Conservation (phyloP, 2,113 vertebrate genomes). For the Cyanoliseus patagonus region DNA sequence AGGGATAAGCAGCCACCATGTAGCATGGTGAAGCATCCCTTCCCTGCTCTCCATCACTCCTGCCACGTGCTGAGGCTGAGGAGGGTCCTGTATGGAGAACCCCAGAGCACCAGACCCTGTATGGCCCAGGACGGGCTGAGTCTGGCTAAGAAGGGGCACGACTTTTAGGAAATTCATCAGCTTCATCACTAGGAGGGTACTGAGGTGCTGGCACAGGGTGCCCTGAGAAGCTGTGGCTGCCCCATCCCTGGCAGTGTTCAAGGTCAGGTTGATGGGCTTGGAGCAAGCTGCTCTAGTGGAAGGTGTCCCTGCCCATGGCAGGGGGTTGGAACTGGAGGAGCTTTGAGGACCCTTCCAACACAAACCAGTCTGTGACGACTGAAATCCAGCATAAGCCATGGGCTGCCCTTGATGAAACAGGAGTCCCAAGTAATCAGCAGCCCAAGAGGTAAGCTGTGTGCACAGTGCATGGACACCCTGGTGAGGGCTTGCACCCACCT, state of each 20-base stretch:
- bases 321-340: no score
- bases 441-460: not conserved
- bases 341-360: not conserved
- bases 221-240: not conserved
- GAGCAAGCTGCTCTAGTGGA: fast-evolving
- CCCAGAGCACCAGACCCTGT: fast-evolving
- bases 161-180: not conserved
- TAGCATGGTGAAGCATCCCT: fast-evolving
- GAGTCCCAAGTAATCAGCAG: not conserved
- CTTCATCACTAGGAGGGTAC: not conserved
- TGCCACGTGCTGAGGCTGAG: not conserved
- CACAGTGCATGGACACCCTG: not conserved
- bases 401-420: not conserved
- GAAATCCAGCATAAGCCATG: not conserved
- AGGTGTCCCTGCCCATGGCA: not conserved
- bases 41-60: not conserved
- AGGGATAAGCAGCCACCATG: not conserved
- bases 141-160: not conserved
- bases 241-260: fast-evolving
- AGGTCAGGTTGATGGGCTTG: fast-evolving
- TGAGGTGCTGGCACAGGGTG: not conserved
- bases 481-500: not conserved
- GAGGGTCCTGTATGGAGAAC: not conserved
- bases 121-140: not conserved
- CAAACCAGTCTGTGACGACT: not conserved